Conservation (phyloP, 2,888 invertebrate species). For the Labia minor region DNA sequence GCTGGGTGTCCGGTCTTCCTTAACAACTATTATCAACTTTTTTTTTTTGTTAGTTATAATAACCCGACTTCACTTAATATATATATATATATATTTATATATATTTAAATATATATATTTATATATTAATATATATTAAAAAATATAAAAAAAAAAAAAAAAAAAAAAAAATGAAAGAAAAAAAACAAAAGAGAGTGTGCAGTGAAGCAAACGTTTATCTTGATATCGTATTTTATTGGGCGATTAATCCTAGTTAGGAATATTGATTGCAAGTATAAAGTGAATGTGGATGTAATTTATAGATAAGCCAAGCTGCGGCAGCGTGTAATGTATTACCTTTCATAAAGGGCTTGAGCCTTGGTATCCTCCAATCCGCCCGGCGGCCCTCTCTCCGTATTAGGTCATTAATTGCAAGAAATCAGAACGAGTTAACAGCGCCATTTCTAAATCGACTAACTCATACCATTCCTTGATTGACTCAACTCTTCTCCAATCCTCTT, state of each 20-base stretch:
- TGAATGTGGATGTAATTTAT: conserved; percentile 13
- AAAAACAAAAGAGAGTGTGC: background rate
- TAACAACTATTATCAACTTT: conserved; percentile 22
- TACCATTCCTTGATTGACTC: background rate
- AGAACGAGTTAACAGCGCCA: conserved; percentile 13
- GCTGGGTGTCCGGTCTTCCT: conserved; percentile 25
- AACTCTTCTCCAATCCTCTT: background rate
- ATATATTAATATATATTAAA: too few species aligned
- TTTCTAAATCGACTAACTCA: background rate
- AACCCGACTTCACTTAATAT: conserved; percentile 21
- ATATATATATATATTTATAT: too few species aligned
- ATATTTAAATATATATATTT: too few species aligned
- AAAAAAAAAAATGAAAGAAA: background rate
- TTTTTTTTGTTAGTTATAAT: conserved; percentile 18
- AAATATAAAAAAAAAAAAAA: too few species aligned
- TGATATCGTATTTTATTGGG: conserved; percentile 13
- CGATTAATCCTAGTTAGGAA: conserved; percentile 13
- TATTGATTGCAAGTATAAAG: conserved; percentile 7
- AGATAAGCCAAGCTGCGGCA: conserved; percentile 13
- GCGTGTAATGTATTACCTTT: conserved; percentile 3
- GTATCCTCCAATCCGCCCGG: conserved; percentile 6
- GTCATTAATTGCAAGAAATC: conserved; percentile 13
- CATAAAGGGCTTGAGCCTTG: conserved; percentile 3
- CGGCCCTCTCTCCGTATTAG: conserved; percentile 4
- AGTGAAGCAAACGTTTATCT: conserved; percentile 13